Evolutionary conservation across 2,113 vertebrate species (phyloP).

Genomic region (Oriolus oriolus): DNA sequence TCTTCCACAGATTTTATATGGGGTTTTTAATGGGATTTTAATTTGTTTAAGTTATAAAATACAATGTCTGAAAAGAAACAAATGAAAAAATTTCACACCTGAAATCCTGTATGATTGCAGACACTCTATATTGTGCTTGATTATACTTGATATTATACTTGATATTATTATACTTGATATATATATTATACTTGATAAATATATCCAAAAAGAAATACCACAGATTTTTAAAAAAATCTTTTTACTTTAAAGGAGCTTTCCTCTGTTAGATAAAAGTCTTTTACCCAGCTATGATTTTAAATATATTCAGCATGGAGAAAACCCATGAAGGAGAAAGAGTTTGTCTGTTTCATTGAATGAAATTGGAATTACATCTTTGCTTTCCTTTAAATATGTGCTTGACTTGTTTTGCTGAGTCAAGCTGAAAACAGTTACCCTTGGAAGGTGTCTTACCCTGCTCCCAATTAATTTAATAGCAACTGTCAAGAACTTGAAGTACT

Average conservation of each 20-base stretch:
- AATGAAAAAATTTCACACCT: neutral
- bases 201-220: neutral
- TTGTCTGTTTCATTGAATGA: neutral
- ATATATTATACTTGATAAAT: neutral
- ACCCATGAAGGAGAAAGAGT: neutral
- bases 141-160: no score
- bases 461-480: slow-evolving; percentile 5
- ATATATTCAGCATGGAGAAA: neutral
- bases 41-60: neutral
- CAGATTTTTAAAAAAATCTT: neutral
- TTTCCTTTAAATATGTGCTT: neutral
- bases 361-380: neutral
- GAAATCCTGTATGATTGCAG: neutral
- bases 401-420: neutral
- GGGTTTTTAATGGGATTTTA: neutral
- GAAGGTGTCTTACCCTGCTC: neutral
- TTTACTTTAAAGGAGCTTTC: neutral
- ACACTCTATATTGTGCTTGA: neutral
- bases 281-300: neutral
- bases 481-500: neutral
- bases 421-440: neutral
- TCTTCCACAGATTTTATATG: neutral
- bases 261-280: neutral
- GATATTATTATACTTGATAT: no score
- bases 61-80: neutral